Conservation (phyloP, 1,140 invertebrate genomes). For the Lasioglossum albipes region DNA sequence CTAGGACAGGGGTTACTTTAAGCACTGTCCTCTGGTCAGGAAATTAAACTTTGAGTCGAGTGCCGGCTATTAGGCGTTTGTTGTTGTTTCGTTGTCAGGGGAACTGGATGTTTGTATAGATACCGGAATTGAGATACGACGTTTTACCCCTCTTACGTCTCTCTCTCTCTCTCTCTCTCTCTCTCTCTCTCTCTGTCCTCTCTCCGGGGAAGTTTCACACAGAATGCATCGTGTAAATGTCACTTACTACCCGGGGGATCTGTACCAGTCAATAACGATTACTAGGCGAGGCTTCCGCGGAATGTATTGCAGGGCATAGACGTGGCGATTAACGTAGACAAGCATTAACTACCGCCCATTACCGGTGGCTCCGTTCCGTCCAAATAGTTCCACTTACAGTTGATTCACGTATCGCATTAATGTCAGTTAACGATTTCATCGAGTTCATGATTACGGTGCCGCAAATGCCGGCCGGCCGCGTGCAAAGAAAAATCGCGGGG, state of each 20-base stretch:
- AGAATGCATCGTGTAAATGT: slow-evolving; percentile 73
- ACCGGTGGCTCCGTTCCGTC: slow-evolving; percentile 21
- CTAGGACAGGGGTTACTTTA: slow-evolving; percentile 58
- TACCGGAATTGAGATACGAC: slow-evolving; percentile 77
- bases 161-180: too few species aligned
- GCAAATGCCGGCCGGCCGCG: not conserved
- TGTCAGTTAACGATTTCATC: slow-evolving; percentile 5
- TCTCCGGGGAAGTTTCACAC: slow-evolving; percentile 67
- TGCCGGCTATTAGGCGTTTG: slow-evolving; percentile 78
- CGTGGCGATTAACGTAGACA: slow-evolving; percentile 52
- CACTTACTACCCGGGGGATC: slow-evolving; percentile 64
- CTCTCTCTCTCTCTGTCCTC: not conserved
- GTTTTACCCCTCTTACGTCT: slow-evolving; percentile 47
- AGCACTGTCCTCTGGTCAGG: slow-evolving; percentile 74
- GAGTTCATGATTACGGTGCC: not conserved
- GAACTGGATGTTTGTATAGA: slow-evolving; percentile 72
- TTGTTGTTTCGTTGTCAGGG: slow-evolving; percentile 78
- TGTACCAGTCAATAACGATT: slow-evolving; percentile 66
- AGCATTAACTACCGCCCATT: slow-evolving; percentile 55
- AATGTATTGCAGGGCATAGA: slow-evolving; percentile 30
- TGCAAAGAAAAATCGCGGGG: not conserved
- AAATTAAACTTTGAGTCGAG: slow-evolving; percentile 79
- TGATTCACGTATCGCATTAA: slow-evolving; percentile 13
- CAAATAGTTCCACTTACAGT: slow-evolving; percentile 26
- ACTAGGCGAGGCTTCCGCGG: slow-evolving; percentile 50